Evolutionary conservation across 2,888 invertebrate species (phyloP).

Genomic region (Heliothis peltigera): DNA sequence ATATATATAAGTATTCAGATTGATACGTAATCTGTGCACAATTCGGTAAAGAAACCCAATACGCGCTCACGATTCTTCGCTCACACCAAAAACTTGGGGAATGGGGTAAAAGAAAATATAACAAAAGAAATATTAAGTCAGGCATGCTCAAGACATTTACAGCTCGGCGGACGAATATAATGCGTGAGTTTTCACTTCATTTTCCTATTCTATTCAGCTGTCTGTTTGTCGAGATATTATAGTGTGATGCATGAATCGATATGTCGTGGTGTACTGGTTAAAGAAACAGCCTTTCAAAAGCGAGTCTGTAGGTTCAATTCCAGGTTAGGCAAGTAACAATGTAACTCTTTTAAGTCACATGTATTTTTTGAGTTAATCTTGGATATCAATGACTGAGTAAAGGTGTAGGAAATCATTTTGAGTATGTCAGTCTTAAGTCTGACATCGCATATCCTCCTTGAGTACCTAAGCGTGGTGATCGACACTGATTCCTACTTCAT

Average conservation of each 20-base stretch:
- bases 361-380: too few relatives aligned
- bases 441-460: too few relatives aligned
- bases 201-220: slow-evolving; percentile 29
- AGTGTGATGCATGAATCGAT: slow-evolving; percentile 11
- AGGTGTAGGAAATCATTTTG: too few relatives aligned
- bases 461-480: too few relatives aligned
- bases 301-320: too few relatives aligned
- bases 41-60: slow-evolving; percentile 6
- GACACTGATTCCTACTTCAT: too few relatives aligned
- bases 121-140: slow-evolving; percentile 41
- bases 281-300: too few relatives aligned
- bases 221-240: slow-evolving; percentile 7
- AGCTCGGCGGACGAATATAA: slow-evolving; percentile 27
- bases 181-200: slow-evolving; percentile 19
- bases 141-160: slow-evolving; percentile 22
- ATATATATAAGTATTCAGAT: not conserved
- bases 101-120: slow-evolving; percentile 14
- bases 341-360: too few relatives aligned
- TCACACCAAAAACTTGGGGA: slow-evolving; percentile 12
- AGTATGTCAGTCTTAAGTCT: too few relatives aligned
- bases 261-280: not conserved
- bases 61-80: slow-evolving; percentile 14
- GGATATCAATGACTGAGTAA: too few relatives aligned
- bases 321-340: too few relatives aligned
- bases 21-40: not conserved